Base-by-base conservation (phyloP, 1,140 invertebrate genomes). In the Dreissena polymorpha region DNA sequence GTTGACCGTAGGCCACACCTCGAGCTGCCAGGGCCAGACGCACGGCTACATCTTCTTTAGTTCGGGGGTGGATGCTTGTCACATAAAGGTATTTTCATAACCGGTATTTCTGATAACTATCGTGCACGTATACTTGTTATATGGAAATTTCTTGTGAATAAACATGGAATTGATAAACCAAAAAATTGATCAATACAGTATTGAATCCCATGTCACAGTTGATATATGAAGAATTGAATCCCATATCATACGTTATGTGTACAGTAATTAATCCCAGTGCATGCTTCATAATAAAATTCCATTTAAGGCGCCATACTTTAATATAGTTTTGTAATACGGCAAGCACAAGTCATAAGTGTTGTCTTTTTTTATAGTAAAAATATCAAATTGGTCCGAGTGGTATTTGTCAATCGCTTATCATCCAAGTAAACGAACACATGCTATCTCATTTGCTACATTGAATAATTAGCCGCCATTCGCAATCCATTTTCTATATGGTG, bases 11-110 rank as follows among this genome's bases (percentile, higher is more conserved):
- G 10, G 83, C 86, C 13, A 90, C 82, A 13, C 86, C 82, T 63
- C 82, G 63, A 18, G 67, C 83, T 2, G 84, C 86, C 3, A 85
- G 70, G 1, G 71, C 74, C 55, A 91, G 71, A 27, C 89, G 80
- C 12, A 69, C 16, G 12, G 85, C 88, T 27, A 90, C 86, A 50
- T 90, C 88, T 72, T 85, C 55, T 55, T 91, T 91, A 75, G 88
- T 71, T n/a, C 84, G 77, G 23, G 89, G 85, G 55, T 89, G 90
- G 21, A 90, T 89, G 50, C 90, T 91, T 68, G 55, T 53, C 16
- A 18, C 18, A 5, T n/a, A 21, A 6, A 6, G 27, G 14, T n/a
- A n/a, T 18, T 18, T 14, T 50, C 6, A 6, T n/a, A 50, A 5
- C 5, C 50, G 6, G 53, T 2, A 25, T 29, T 7, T 16, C 21